phyloP scores from a whole-genome alignment of 1,140 invertebrate species.

The Dolichoris vasculosae region DNA sequence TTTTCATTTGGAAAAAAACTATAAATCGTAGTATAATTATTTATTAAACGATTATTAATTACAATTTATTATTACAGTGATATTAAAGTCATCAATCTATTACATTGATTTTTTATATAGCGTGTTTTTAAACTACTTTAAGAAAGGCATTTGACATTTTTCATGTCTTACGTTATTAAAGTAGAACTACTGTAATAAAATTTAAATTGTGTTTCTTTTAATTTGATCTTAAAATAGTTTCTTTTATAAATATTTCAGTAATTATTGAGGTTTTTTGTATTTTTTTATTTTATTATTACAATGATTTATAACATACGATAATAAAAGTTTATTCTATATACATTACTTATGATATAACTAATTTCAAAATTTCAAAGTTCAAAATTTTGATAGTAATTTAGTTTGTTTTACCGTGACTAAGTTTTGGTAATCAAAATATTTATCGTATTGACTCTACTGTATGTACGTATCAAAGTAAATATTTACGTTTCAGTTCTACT shows the following conservation, averaged over 20 bases:
- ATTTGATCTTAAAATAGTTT: not conserved
- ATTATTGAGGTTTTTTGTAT: not conserved
- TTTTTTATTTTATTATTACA: not conserved
- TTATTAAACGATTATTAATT: not conserved
- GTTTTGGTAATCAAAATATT: constrained; percentile 10
- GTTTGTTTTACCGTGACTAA: not conserved
- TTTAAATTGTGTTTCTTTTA: not conserved
- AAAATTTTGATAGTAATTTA: constrained; percentile 1
- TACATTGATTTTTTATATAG: no score
- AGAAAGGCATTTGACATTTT: constrained; percentile 1
- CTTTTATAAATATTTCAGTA: not conserved
- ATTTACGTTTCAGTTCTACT: not conserved
- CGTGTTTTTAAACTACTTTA: not conserved
- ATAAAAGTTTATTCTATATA: no score
- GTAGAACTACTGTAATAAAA: constrained; percentile 46
- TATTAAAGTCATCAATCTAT: no score
- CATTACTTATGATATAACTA: not conserved
- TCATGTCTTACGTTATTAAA: constrained; percentile 45
- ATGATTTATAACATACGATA: no score
- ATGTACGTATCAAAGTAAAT: constrained; percentile 1
- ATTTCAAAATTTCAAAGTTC: not conserved
- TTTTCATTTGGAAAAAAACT: not conserved
- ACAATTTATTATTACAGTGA: not conserved
- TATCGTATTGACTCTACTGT: not conserved
- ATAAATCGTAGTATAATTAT: not conserved